These are phyloP conservation scores for Drosophila anomelani DNA, from an alignment of 2,888 invertebrate genomes.

Conservation along the genomic window DNA sequence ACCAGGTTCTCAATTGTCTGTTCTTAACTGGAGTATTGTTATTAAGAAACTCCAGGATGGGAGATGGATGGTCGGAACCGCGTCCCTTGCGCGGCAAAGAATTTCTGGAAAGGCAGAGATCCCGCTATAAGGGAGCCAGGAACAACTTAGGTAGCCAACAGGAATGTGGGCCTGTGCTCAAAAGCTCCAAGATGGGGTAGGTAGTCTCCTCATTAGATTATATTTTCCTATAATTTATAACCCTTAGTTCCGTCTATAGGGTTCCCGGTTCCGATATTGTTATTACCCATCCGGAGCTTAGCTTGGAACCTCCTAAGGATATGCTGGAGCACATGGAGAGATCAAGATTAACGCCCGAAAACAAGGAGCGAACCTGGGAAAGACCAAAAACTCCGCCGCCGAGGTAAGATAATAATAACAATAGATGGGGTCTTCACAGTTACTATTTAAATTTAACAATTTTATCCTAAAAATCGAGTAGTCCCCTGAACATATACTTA, in stretches of 20 bases:
- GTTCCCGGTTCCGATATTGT: not conserved
- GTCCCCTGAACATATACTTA: too few relatives aligned
- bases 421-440: not conserved
- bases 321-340: not conserved
- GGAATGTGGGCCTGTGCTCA: not conserved
- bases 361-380: not conserved
- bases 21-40: not conserved
- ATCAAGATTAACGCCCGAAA: not conserved
- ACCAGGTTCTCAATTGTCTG: too few relatives aligned
- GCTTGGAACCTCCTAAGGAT: conserved; percentile 1
- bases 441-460: not conserved
- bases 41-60: not conserved
- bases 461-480: too few relatives aligned
- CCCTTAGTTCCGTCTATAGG: not conserved
- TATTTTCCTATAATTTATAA: too few relatives aligned
- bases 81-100: conserved; percentile 17
- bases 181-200: not conserved
- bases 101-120: conserved; percentile 7
- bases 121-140: too few relatives aligned
- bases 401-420: not conserved
- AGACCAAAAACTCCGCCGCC: not conserved
- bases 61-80: not conserved
- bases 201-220: not conserved
- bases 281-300: not conserved
- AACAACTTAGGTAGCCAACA: not conserved